Evolutionary conservation across 1,140 invertebrate genomes (phyloP), one percentile per base, ranked within the genome.

Genomic region (Ericerus pela): DNA sequence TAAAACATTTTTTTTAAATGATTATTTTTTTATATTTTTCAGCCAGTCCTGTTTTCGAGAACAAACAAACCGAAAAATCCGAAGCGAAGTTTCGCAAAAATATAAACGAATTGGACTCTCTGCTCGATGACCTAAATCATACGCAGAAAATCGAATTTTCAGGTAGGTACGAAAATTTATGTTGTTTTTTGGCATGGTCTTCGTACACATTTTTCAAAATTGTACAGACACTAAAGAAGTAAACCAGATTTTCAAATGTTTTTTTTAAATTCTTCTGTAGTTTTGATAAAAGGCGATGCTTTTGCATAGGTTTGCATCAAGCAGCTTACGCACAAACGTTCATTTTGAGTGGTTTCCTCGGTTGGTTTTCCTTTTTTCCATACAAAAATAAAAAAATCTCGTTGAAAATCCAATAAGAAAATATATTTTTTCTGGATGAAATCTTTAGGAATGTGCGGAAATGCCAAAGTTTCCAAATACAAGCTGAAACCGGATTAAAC

Each of bases 121-220:
- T 68, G 10, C 47, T 68, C 22, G 64, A 66, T 30, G 65, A 68
- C 53, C 54, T 68, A 14, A 63, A 66, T 51, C 61, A 64, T 11
- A 63, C 66, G 10, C 66, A 68, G 41, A 62, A 59, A 55, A 63
- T 63, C 30, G 64, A 62, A 38, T 65, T 66, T 58, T 59, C 54
- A 12, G 58, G 36, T 20, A 37, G 16, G 41, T 22, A 24, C 2
- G 20, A 6, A 18, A 38, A 4, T 18, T 18, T n/a, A 38, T n/a
- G n/a, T n/a, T n/a, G n/a, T n/a, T n/a, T n/a, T n/a, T n/a, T n/a
- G n/a, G n/a, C n/a, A n/a, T n/a, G n/a, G n/a, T n/a, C n/a, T n/a
- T 38, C 14, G 20, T 3, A 6, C 20, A 4, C 36, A 38, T 6
- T 14, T 38, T 10, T n/a, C 30, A n/a, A 33, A 33, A 10, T n/a